phyloP scores from a whole-genome alignment of 2,113 vertebrate genomes.

The Prochilodus magdalenae region DNA sequence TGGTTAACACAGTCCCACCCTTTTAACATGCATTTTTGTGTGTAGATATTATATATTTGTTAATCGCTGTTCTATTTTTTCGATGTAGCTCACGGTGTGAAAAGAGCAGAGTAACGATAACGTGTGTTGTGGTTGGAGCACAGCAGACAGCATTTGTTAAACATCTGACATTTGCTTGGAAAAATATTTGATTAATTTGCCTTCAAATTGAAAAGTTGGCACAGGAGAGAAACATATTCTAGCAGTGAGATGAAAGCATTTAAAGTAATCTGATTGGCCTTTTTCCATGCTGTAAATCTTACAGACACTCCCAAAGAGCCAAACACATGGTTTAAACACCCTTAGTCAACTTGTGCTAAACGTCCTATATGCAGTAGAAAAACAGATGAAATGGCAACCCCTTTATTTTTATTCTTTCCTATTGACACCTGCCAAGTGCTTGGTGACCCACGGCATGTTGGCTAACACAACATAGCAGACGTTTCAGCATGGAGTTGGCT shows the following conservation, averaged over 20 bases:
- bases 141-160: conserved; percentile 13
- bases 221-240: not conserved
- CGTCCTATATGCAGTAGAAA: not conserved
- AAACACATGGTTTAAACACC: conserved; percentile 27
- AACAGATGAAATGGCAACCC: not conserved
- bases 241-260: conserved; percentile 27
- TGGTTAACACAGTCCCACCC: not conserved
- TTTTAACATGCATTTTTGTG: not conserved
- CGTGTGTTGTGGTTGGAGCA: conserved; percentile 28
- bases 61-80: conserved; percentile 12
- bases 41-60: not conserved
- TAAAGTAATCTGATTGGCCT: conserved; percentile 7
- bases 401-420: not conserved
- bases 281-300: conserved; percentile 46
- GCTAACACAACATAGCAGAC: no score
- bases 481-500: not conserved
- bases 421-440: not conserved
- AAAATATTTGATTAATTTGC: conserved; percentile 41
- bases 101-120: not conserved
- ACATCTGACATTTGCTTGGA: conserved; percentile 31
- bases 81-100: not conserved
- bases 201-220: conserved; percentile 31
- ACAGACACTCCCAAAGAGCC: conserved; percentile 23
- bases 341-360: not conserved
- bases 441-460: not conserved